Base-by-base conservation (phyloP, 2,888 invertebrate species). In the Heliconius charithonia region DNA sequence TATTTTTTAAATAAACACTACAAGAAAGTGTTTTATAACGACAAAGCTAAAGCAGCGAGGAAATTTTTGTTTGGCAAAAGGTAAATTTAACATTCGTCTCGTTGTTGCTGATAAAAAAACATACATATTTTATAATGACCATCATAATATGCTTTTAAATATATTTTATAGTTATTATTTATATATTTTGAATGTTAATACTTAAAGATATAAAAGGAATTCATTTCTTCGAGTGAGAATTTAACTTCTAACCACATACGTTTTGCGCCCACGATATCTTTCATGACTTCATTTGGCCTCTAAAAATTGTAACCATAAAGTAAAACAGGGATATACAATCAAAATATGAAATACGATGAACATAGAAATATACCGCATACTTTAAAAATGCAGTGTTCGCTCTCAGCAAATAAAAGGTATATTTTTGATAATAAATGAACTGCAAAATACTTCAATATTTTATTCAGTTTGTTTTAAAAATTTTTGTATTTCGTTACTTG, bases 1-100 rank as follows among this genome's bases (percentile, higher is more conserved):
- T 67, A 59, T n/a, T 77, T 77, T 77, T 77, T 59, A 74, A 77
- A 77, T 73, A 73, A 77, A 73, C 72, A 73, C 41, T 77, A 77
- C 65, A 73, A 73, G 66, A 32, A 32, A 32, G 37, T 77, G 71
- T 77, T 67, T 73, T 77, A 59, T 66, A 67, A 73, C 45, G 66
- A 56, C 56, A 66, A 73, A 73, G 66, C 27, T 56, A 32, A 71
- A 29, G 51, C 22, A 62, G 62, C 4, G 27, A 37, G 25, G 10
- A 63, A 27, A 45, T 63, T 63, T 59, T 74, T 27, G 37, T 74
- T 74, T 62, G 19, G 9, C 7, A 41, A 62, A 62, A 63, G 32
- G 29, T 13, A 13, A 10, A 22, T 41, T 41, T 63, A 4, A 27
- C 19, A 19, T 2, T 29, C 29, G 27, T 16, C 10, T 51, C 27